Conservation (phyloP, 2,797 vertebrate species). For the Phoeniculus purpureus region DNA sequence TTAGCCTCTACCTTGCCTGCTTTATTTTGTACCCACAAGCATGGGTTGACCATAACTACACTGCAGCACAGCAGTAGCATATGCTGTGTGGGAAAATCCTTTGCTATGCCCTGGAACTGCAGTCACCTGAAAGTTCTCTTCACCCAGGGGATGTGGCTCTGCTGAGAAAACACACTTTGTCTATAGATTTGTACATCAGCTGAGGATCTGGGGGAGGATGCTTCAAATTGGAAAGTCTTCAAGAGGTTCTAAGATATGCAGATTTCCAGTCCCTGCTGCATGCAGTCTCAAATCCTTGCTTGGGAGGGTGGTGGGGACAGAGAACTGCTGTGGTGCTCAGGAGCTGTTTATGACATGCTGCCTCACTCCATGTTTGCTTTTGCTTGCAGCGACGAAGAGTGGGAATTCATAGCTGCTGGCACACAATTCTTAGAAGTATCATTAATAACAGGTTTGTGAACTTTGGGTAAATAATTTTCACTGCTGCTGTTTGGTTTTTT, state of each 20-base stretch:
- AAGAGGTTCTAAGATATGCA: background rate
- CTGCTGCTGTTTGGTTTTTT: background rate
- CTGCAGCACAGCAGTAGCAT: background rate
- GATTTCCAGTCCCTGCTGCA: background rate
- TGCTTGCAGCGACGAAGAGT: background rate
- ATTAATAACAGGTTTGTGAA: constrained; percentile 29
- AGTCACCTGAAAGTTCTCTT: background rate
- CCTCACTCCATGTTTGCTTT: fast-evolving
- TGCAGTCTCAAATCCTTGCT: background rate
- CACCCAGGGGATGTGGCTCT: background rate
- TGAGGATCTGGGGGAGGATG: background rate
- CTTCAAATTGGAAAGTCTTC: background rate
- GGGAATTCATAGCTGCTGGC: background rate
- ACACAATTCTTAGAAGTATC: background rate
- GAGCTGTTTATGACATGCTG: background rate
- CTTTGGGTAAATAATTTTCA: constrained; percentile 48
- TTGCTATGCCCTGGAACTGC: background rate
- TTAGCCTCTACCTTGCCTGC: background rate
- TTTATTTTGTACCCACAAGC: background rate
- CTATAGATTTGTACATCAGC: background rate
- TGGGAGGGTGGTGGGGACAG: background rate
- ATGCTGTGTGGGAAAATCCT: background rate
- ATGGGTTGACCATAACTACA: background rate
- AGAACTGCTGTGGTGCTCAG: background rate
- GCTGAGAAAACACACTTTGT: background rate